A percentile compares a stretch with the other conserved stretches of the same genome.
These are phyloP conservation scores for Drosophila baimaii DNA, from an alignment of 1,140 invertebrate species.

Conservation along the genomic window DNA sequence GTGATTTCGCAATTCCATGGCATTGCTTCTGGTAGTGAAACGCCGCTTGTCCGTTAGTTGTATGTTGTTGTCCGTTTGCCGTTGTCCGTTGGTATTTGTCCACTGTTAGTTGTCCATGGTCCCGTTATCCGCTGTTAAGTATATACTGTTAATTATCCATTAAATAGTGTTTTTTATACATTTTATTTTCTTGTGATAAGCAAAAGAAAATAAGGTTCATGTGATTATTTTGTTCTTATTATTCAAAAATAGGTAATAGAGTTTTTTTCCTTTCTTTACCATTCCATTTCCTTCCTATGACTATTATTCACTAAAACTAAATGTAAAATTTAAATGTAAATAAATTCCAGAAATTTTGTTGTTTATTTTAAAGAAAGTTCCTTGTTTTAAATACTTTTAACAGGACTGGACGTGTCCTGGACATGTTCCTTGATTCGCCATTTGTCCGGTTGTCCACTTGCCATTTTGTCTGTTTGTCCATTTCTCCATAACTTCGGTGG, in stretches of 20 bases:
- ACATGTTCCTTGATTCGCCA: background rate
- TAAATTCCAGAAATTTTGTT: too few species aligned
- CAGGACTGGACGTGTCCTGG: too few species aligned
- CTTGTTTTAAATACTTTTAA: background rate
- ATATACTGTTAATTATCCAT: background rate
- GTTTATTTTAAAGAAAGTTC: too few species aligned
- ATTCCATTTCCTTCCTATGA: too few species aligned
- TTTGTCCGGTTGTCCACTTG: background rate
- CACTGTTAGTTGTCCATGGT: too few species aligned
- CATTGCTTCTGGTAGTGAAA: conserved; percentile 21
- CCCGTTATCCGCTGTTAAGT: background rate
- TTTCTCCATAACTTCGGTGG: conserved; percentile 16
- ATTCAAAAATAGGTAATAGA: background rate
- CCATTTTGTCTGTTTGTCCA: background rate
- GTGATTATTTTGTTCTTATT: background rate
- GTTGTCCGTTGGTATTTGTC: background rate
- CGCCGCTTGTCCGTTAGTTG: background rate
- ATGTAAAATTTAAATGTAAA: too few species aligned
- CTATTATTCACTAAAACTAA: too few species aligned
- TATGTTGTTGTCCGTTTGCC: background rate
- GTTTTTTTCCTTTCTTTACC: too few species aligned
- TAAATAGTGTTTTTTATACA: background rate
- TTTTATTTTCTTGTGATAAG: background rate
- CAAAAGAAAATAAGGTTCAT: background rate
- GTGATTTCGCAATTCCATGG: conserved; percentile 11